Evolutionary conservation across 2,113 vertebrate genomes (phyloP), one percentile per base, ranked within the genome.

Genomic region (Heliornis fulica): DNA sequence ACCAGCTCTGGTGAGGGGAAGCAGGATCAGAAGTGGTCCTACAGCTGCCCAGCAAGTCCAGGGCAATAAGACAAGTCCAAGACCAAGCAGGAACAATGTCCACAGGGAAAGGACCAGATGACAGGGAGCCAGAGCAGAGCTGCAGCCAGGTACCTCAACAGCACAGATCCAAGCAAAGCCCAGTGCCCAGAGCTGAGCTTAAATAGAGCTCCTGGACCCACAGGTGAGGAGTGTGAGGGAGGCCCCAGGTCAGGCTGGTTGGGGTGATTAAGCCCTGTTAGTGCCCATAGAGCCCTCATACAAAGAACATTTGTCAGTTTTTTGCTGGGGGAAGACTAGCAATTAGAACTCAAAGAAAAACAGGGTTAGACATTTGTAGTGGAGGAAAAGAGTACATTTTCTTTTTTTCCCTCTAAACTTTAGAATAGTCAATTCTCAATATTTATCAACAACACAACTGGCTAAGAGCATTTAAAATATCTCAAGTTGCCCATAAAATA

Each of bases 81-180:
- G 11, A 29, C 4, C 28, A 79, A 66, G 80, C 15, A 50, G 28
- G 31, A 5, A 59, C 31, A 57, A 18, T 12, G 41, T 1, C 28
- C 7, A 6, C 22, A 71, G 18, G 13, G 31, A 15, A 61, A 43
- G 32, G 6, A 19, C 29, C n/a, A 38, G 26, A 10, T 23, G 7
- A 6, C 11, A 1, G 6, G 31, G 13, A 70, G 23, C 36, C 36
- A 25, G 0, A 2, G 3, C 1, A 0, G n/a, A 34, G 13, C 54
- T 32, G 2, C 36, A 59, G 15, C 31, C 8, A 31, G 4, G 0
- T 31, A 6, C 15, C 3, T 9, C 69, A n/a, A 5, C 59, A 72
- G 3, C 54, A 31, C 2, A 5, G 5, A 48, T 2, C 61, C 45
- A 29, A 38, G 3, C 2, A 3, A 10, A 11, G 1, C 10, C 2